A percentile compares a stretch with the other conserved stretches of the same genome.
Conservation (phyloP, 2,113 vertebrate species). For the Gopherus flavomarginatus region DNA sequence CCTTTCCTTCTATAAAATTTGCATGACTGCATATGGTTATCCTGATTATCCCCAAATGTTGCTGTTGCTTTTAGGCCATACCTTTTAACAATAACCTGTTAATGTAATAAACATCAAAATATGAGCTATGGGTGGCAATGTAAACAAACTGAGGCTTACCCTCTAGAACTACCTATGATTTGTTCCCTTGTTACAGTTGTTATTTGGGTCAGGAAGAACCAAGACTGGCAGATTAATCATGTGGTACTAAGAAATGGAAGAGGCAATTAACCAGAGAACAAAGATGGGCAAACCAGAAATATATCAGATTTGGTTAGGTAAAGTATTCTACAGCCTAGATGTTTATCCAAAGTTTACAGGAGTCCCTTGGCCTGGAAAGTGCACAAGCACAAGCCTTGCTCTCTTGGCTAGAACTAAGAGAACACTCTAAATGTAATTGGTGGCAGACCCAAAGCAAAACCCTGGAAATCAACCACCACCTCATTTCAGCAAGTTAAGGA, state of each 20-base stretch:
- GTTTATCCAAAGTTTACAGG: not conserved
- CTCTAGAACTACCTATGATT: not conserved
- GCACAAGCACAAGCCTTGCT: not conserved
- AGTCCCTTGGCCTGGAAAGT: not conserved
- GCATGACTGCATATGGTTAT: not conserved
- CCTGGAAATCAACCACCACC: not conserved
- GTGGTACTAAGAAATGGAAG: not conserved
- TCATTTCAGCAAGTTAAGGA: not conserved
- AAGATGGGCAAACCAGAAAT: not conserved
- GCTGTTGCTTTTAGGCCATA: not conserved
- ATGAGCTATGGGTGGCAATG: not conserved
- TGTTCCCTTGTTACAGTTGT: too few species aligned
- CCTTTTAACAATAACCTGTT: not conserved
- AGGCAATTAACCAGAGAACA: not conserved
- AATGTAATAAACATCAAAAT: not conserved
- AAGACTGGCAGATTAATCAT: not conserved
- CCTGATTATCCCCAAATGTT: not conserved
- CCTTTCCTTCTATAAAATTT: not conserved
- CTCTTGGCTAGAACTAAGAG: not conserved
- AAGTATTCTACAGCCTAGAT: not conserved
- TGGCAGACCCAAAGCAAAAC: not conserved
- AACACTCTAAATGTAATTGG: not conserved
- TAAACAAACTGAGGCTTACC: not conserved
- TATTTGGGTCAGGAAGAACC: not conserved
- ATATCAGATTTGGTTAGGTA: not conserved